Evolutionary conservation across 2,888 invertebrate species (phyloP), one percentile per base, ranked within the genome.

Genomic region (Elgonia sp.): DNA sequence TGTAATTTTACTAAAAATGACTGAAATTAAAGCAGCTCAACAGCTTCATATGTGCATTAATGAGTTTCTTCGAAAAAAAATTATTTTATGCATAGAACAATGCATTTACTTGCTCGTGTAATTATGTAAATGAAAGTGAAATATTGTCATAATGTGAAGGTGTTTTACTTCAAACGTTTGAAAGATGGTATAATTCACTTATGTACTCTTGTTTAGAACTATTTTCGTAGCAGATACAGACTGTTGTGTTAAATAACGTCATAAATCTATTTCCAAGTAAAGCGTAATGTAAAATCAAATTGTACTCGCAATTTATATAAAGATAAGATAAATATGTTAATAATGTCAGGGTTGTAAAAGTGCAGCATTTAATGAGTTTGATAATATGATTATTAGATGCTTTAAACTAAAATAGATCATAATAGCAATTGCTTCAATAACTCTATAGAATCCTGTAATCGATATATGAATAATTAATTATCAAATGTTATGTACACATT

Each of bases 191-290:
- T 29, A 81, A 81, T 81, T 81, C 63, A 63, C 42, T 40, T 63
- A 39, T 72, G 70, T 81, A 81, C 70, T 81, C 72, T 72, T 72
- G 21, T 72, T 72, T 81, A 46, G 4, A 72, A 60, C 81, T 63
- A 81, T 81, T 81, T 81, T 72, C 72, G 16, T 60, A 62, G 62
- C 37, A 62, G 21, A 63, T 69, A 72, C 46, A 29, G 53, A 53
- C 40, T 65, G 20, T 18, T 16, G 14, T 46, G 62, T 72, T 62
- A 81, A 62, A 63, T 21, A 46, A 67, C 21, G 46, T 67, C 21
- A 67, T 20, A 21, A 7, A 21, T 21, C 9, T 14, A 21, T 5
- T 21, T 20, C 67, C 46, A 67, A 67, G 29, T 29, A 3, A 29
- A 67, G 42, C 20, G n/a, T n/a, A 21, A 60, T 14, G 16, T 60